Conservation (phyloP, 2,797 vertebrate species). For the Bothrops alternatus region DNA sequence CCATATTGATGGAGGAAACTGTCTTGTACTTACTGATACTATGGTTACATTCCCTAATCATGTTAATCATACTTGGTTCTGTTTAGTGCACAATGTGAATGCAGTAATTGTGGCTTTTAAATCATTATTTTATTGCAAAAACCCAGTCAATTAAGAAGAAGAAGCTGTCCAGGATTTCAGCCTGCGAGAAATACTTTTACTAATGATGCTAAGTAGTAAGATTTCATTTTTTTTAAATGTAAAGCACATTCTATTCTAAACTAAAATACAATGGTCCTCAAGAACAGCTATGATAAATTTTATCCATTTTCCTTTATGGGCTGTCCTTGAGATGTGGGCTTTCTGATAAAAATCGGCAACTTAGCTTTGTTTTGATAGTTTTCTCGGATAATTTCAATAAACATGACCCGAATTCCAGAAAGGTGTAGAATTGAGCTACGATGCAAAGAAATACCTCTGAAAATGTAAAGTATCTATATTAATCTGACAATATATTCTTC, state of each 20-base stretch:
- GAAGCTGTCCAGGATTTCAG: neutral
- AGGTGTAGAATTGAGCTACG: neutral
- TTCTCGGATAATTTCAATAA: neutral
- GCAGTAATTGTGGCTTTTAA: neutral
- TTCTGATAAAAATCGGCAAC: neutral
- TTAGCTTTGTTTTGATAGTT: neutral
- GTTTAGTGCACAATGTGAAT: neutral
- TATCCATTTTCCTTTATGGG: neutral
- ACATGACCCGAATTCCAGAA: neutral
- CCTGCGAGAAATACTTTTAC: neutral
- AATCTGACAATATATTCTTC: neutral
- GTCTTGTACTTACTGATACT: neutral
- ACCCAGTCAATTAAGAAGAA: neutral
- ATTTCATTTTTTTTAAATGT: neutral
- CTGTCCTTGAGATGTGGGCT: neutral
- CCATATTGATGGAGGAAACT: neutral
- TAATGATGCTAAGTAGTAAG: neutral
- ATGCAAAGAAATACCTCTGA: neutral
- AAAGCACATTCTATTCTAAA: neutral
- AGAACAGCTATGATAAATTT: neutral
- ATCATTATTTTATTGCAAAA: neutral
- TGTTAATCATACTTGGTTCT: neutral
- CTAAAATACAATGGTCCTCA: neutral
- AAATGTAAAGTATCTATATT: neutral
- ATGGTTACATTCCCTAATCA: neutral